Evolutionary conservation across 2,797 vertebrate genomes (phyloP).

Genomic region (Botia kubotai): DNA sequence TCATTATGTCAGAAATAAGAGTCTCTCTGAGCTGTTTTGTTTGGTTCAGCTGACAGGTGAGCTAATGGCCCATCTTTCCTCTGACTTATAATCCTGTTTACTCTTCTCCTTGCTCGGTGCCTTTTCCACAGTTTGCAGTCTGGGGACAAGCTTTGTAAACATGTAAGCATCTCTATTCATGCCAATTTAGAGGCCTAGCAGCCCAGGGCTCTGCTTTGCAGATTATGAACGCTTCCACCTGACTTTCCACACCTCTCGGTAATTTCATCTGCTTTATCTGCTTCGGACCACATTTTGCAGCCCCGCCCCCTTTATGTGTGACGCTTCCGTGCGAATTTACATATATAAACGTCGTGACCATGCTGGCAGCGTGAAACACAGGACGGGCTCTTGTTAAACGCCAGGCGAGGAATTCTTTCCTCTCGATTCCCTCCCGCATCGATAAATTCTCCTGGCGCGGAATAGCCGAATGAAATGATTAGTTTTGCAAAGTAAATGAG

Average conservation of each 20-base stretch:
- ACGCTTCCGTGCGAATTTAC: conserved; percentile 10
- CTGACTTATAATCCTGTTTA: conserved; percentile 60
- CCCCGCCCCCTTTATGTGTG: not conserved
- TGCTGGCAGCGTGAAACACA: conserved; percentile 13
- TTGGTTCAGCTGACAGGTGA: conserved; percentile 59
- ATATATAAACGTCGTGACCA: conserved; percentile 11
- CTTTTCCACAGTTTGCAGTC: conserved; percentile 46
- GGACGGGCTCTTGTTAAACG: conserved; percentile 3
- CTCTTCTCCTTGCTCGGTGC: conserved; percentile 47
- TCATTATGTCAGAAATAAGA: conserved; percentile 11
- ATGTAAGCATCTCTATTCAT: conserved; percentile 48
- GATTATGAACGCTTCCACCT: conserved; percentile 58
- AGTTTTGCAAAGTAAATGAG: conserved; percentile 33
- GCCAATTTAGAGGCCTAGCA: conserved; percentile 55
- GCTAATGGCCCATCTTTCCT: conserved; percentile 47
- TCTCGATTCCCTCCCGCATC: conserved; percentile 13
- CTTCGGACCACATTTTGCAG: conserved; percentile 41
- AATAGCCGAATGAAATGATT: conserved; percentile 25
- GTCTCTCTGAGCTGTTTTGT: conserved; percentile 21
- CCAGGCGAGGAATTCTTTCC: not conserved
- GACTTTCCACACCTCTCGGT: conserved; percentile 52
- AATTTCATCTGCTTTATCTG: conserved; percentile 52
- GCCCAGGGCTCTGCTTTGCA: conserved; percentile 61
- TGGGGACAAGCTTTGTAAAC: conserved; percentile 56
- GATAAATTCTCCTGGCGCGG: conserved; percentile 20